Base-by-base conservation (phyloP, 2,797 vertebrate species). In the Gila robusta region DNA sequence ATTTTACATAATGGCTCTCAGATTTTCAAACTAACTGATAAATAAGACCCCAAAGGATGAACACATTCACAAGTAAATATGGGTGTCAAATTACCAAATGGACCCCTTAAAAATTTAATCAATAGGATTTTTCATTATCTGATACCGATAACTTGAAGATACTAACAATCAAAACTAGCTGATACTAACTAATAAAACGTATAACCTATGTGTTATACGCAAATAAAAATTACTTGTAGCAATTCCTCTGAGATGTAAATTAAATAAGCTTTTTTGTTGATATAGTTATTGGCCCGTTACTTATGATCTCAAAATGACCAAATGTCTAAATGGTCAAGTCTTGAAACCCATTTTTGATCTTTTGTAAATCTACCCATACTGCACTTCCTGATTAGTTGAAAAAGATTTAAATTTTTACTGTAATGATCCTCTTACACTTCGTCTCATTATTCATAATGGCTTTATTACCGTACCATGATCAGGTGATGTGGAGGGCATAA, bases 351-450 rank as follows among this genome's bases (percentile, higher is more conserved):
- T 83, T 80, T 71, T 88, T 91, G 69, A 72, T 85, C n/a, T 69
- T 28, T 41, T 52, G 71, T 78, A 66, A 8, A 35, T 87, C 28
- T 79, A 86, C 84, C 90, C 76, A 91, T 87, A 89, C 79, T 92
- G 90, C 82, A 19, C 62, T 84, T 84, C 6, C 0, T 14, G 88
- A 91, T 93, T 89, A 90, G 87, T 81, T 52, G 67, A 71, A 72
- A 89, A 90, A 80, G 79, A 89, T 89, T 92, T 73, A 69, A 81
- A 89, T 10, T 84, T 85, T 32, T 76, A 71, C 87, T 88, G 44
- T 88, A 86, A 86, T 81, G 64, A 88, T 80, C 32, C 56, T 59
- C 85, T 69, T 52, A 52, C 5, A 39, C 19, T 62, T 62, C 23
- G 26, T 26, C 28, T 73, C 19, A 70, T 81, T 54, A 72, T 80